Conservation (phyloP, 1,140 invertebrate species). For the Drosophila lacteicornis region DNA sequence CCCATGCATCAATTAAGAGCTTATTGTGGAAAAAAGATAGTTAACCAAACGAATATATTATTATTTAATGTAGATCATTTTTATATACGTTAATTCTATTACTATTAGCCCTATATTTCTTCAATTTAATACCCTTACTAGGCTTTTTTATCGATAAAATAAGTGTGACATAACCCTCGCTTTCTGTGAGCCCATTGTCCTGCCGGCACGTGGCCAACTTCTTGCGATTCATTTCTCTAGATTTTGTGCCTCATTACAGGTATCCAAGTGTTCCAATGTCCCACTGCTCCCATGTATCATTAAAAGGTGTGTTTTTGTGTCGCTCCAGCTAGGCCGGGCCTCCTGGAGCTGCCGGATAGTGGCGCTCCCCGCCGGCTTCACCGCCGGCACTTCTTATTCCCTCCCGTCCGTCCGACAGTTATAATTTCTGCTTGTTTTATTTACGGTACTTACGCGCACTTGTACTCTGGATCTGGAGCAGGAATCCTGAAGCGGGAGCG, state of each 20-base stretch:
- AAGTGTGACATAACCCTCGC: too few relatives aligned
- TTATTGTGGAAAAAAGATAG: too few relatives aligned
- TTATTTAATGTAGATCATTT: too few relatives aligned
- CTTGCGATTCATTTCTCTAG: conserved; percentile 38
- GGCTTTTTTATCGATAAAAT: too few relatives aligned
- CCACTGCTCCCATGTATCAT: conserved; percentile 57
- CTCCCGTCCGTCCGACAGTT: conserved; percentile 42
- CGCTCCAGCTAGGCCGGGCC: conserved; percentile 27
- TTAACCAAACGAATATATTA: too few relatives aligned
- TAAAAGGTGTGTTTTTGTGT: conserved; percentile 63
- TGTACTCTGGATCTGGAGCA: conserved; percentile 24
- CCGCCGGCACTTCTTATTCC: conserved; percentile 4
- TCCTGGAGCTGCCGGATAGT: conserved; percentile 32
- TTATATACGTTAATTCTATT: too few relatives aligned
- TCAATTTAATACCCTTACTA: too few relatives aligned
- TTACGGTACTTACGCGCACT: conserved; percentile 76
- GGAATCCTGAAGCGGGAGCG: not conserved
- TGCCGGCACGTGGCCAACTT: conserved; percentile 26
- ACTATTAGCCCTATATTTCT: too few relatives aligned
- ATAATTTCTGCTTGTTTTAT: conserved; percentile 79
- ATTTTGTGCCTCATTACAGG: conserved; percentile 66
- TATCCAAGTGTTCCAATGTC: conserved; percentile 8
- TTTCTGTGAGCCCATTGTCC: conserved; percentile 15
- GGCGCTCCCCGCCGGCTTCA: conserved; percentile 5
- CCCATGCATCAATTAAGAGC: too few relatives aligned